Percentiles rank a stretch among this genome's conserved stretches.
phyloP scores from a whole-genome alignment of 2,113 vertebrate species.

The Spheniscus mendiculus region DNA sequence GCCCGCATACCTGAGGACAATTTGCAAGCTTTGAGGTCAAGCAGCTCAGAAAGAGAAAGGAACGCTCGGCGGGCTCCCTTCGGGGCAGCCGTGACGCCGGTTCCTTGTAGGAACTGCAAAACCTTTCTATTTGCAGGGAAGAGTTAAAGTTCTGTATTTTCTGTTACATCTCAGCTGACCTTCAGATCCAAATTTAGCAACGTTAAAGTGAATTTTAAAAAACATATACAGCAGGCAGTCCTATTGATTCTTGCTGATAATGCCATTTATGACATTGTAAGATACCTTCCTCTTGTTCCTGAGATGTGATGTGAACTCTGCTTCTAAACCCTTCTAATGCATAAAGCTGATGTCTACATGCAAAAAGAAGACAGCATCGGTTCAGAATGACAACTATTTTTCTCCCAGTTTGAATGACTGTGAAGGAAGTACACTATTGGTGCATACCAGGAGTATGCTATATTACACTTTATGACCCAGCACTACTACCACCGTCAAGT shows the following conservation, averaged over 20 bases:
- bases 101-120: background rate
- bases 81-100: fast-evolving
- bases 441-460: background rate
- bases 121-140: background rate
- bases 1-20: background rate
- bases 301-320: background rate
- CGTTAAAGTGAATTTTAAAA: background rate
- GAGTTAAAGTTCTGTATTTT: background rate
- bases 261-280: fast-evolving
- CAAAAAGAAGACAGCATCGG: background rate
- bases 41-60: background rate
- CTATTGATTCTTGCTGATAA: background rate
- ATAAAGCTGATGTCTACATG: background rate
- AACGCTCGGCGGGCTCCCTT: background rate
- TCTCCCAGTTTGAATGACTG: background rate
- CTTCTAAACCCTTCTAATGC: background rate
- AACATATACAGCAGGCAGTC: background rate
- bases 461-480: background rate
- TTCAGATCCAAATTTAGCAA: background rate
- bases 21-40: background rate
- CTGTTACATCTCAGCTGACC: background rate
- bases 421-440: background rate
- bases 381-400: background rate
- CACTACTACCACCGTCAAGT: background rate
- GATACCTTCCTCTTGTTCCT: background rate